A percentile compares a stretch with the other conserved stretches of the same genome.
Evolutionary conservation across 2,113 vertebrate species (phyloP).

Genomic region (Nyctibius bracteatus): DNA sequence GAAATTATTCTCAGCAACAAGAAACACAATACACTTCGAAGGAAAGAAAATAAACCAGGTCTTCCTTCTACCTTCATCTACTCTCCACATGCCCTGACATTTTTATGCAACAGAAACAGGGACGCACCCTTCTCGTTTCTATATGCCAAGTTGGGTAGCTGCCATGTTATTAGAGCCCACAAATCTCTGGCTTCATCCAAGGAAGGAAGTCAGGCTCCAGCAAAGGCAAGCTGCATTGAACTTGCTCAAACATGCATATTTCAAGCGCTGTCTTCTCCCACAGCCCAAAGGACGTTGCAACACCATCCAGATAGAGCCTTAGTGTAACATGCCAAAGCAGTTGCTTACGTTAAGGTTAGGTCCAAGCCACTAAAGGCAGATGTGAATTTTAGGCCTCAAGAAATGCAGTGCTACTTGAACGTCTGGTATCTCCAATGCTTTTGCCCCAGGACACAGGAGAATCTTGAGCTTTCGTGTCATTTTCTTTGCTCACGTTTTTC

Average conservation of each 20-base stretch:
- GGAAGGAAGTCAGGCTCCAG: not conserved
- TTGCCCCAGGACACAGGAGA: not conserved
- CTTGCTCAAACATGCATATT: not conserved
- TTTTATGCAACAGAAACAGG: not conserved
- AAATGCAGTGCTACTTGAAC: not conserved
- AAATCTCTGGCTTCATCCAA: not conserved
- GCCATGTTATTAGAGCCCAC: not conserved
- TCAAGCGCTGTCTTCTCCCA: not conserved
- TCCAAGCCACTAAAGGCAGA: not conserved
- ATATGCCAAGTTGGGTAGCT: not conserved
- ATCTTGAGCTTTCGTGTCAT: accelerated
- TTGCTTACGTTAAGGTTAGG: not conserved
- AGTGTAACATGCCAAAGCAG: accelerated
- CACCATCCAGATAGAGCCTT: not conserved
- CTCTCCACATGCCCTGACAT: not conserved
- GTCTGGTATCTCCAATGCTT: not conserved
- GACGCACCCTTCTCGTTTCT: not conserved
- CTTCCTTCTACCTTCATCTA: not conserved
- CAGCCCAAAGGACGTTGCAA: not conserved
- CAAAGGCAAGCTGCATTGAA: not conserved
- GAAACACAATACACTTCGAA: not conserved
- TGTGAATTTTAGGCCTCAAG: not conserved
- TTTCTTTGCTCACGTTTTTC: not conserved
- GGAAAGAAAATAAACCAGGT: not conserved
- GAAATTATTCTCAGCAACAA: not conserved